Evolutionary conservation across 2,888 invertebrate species (phyloP).

Genomic region (Spodoptera exigua): DNA sequence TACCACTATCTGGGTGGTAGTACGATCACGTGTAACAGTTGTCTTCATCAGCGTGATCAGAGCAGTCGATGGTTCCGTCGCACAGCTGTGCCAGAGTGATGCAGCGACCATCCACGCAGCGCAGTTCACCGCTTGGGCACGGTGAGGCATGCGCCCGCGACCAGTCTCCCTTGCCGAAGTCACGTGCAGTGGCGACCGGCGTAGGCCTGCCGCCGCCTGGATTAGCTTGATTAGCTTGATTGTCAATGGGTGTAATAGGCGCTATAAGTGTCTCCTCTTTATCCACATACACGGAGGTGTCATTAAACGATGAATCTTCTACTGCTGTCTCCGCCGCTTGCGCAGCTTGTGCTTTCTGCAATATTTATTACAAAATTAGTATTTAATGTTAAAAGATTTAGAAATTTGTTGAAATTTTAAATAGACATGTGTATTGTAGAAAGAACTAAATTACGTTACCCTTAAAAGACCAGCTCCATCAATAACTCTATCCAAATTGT

Average conservation of each 20-base stretch:
- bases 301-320: slow-evolving; percentile 46
- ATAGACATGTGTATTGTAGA: background rate
- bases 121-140: slow-evolving; percentile 87
- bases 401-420: background rate
- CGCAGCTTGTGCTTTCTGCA: slow-evolving; percentile 71
- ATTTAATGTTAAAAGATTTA: background rate
- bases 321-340: slow-evolving; percentile 48
- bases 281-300: slow-evolving; percentile 52
- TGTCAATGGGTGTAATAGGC: too few species aligned
- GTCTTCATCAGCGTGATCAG: slow-evolving; percentile 91
- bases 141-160: slow-evolving; percentile 82
- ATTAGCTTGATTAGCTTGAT: background rate
- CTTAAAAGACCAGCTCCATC: slow-evolving; percentile 76
- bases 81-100: slow-evolving; percentile 91
- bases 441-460: slow-evolving; percentile 61
- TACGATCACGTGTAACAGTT: slow-evolving; percentile 88
- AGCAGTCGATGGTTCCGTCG: slow-evolving; percentile 90
- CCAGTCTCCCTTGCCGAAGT: slow-evolving; percentile 26
- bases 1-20: slow-evolving; percentile 17
- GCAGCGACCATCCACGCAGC: slow-evolving; percentile 91
- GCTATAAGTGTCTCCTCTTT: slow-evolving; percentile 52
- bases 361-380: slow-evolving; percentile 20
- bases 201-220: background rate
- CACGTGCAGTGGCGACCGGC: background rate
- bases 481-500: slow-evolving; percentile 76